Evolutionary conservation across 2,888 invertebrate genomes (phyloP).

Genomic region (Yponomeuta sedellus): DNA sequence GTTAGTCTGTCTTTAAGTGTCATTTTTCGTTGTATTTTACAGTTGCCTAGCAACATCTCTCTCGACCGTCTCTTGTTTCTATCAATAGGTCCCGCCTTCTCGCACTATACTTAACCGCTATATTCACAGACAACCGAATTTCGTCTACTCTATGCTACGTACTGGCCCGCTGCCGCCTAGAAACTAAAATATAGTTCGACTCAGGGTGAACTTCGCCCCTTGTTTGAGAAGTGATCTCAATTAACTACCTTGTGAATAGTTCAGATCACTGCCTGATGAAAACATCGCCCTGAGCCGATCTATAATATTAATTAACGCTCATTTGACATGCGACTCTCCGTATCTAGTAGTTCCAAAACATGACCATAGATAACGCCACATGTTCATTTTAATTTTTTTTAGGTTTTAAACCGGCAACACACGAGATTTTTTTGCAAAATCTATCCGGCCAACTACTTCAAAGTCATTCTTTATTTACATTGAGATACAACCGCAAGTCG

Average conservation of each 20-base stretch:
- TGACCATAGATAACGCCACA: no score
- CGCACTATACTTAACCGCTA: conserved; percentile 20
- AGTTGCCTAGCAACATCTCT: neutral
- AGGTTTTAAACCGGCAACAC: no score
- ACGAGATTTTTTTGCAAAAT: no score
- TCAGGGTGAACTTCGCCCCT: no score
- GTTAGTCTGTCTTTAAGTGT: neutral
- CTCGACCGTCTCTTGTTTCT: conserved; percentile 1
- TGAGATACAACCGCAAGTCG: neutral
- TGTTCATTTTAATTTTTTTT: no score
- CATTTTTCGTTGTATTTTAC: conserved; percentile 18
- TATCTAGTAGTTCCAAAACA: no score
- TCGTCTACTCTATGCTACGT: neutral
- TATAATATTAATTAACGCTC: no score
- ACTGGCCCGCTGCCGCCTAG: neutral
- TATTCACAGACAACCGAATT: conserved; percentile 35
- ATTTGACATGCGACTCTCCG: no score
- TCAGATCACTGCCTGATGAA: no score
- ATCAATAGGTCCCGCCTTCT: conserved; percentile 5
- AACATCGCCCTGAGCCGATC: no score
- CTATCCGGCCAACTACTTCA: neutral
- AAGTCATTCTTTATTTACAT: neutral
- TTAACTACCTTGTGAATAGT: neutral
- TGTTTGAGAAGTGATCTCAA: neutral
- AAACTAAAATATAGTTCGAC: neutral